A percentile compares a stretch with the other conserved stretches of the same genome.
phyloP scores from a whole-genome alignment of 2,888 invertebrate genomes.

The Lepidochitona cinerea region DNA sequence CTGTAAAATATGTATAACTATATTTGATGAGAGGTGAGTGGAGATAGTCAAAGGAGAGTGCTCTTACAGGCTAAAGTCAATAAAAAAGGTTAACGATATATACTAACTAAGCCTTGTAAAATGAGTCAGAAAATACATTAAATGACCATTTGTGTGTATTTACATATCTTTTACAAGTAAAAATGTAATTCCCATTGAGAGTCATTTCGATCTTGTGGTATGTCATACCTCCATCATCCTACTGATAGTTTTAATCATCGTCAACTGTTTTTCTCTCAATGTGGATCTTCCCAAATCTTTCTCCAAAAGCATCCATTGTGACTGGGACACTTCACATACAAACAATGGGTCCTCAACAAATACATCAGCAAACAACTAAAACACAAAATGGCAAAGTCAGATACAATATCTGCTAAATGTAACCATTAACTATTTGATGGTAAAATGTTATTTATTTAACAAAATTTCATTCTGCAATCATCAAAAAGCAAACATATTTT shows the following conservation, averaged over 20 bases:
- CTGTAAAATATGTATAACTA: not conserved
- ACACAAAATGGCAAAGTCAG: not conserved
- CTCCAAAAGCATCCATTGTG: slow-evolving; percentile 49
- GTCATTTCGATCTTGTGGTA: not conserved
- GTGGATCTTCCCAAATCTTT: slow-evolving; percentile 41
- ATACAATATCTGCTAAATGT: not conserved
- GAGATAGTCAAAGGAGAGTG: too few species aligned
- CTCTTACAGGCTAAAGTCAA: too few species aligned
- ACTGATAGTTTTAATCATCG: slow-evolving; percentile 48
- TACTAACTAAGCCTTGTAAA: too few species aligned
- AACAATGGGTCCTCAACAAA: slow-evolving; percentile 67
- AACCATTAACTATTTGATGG: not conserved
- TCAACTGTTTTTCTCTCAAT: slow-evolving; percentile 58
- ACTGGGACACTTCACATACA: slow-evolving; percentile 58
- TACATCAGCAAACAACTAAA: slow-evolving; percentile 64
- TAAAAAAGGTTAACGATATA: too few species aligned
- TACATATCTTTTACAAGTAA: too few species aligned
- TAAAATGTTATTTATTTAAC: too few species aligned
- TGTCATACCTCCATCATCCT: slow-evolving; percentile 57
- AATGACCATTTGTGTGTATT: too few species aligned
- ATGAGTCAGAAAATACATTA: too few species aligned
- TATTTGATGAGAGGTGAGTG: too few species aligned
- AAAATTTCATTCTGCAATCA: too few species aligned
- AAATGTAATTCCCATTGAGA: not conserved
- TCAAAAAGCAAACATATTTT: too few species aligned